Conservation (phyloP, 2,888 invertebrate species). For the Mythimna vitellina region DNA sequence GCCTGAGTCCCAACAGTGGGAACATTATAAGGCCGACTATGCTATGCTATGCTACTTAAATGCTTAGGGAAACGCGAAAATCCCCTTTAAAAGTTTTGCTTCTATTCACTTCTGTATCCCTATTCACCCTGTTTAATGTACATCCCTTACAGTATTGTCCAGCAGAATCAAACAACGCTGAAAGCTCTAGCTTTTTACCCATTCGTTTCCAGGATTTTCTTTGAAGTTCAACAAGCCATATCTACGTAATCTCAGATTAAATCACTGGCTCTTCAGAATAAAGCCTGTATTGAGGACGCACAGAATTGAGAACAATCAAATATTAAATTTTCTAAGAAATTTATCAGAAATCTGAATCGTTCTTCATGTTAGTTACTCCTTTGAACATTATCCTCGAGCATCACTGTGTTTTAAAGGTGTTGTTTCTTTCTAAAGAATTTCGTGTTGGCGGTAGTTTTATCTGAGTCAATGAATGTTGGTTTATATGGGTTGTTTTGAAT, state of each 20-base stretch:
- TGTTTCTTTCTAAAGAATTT: background rate
- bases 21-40: too few species aligned
- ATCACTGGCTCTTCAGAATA: background rate
- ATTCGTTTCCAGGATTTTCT: background rate
- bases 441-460: too few species aligned
- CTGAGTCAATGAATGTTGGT: too few species aligned
- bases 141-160: background rate
- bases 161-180: background rate
- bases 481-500: too few species aligned
- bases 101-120: too few species aligned
- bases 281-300: background rate
- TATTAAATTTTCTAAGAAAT: background rate
- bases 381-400: constrained; percentile 1
- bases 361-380: constrained; percentile 5
- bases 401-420: background rate
- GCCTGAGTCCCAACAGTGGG: too few species aligned
- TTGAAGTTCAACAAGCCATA: background rate
- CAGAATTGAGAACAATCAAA: background rate
- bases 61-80: too few species aligned
- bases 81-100: too few species aligned
- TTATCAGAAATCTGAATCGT: background rate
- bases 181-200: background rate
- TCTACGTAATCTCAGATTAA: background rate
- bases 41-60: too few species aligned
- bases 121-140: background rate